Conservation (phyloP, 2,113 vertebrate species). For the Tragelaphus scriptus region DNA sequence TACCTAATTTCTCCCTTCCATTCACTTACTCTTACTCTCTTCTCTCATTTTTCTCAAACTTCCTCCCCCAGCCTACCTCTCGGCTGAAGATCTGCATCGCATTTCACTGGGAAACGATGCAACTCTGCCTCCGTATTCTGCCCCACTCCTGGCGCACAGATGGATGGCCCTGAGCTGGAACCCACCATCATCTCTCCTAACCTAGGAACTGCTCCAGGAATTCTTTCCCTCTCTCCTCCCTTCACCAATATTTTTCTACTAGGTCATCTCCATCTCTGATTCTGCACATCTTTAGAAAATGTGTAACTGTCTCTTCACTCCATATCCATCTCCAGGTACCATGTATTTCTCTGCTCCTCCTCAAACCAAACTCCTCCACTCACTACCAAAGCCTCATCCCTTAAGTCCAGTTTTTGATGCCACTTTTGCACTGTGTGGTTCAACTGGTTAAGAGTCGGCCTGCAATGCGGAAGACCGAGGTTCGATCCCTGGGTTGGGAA, state of each 20-base stretch:
- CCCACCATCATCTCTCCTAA: background rate
- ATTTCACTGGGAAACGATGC: background rate
- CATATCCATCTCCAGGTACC: background rate
- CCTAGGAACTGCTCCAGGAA: background rate
- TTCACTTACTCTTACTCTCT: background rate
- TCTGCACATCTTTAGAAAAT: background rate
- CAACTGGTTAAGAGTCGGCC: background rate
- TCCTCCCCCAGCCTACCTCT: background rate
- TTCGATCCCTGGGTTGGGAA: background rate
- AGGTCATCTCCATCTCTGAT: background rate
- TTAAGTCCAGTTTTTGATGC: background rate
- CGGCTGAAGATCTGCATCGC: background rate
- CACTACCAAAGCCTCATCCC: background rate
- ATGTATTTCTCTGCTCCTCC: too few species aligned
- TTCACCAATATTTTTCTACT: background rate
- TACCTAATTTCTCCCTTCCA: too few species aligned
- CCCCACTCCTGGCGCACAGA: background rate
- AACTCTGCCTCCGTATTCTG: too few species aligned
- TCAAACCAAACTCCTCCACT: background rate
- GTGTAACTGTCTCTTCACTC: background rate
- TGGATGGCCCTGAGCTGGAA: background rate
- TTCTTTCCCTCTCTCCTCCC: background rate
- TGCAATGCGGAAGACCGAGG: background rate
- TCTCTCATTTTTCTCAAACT: background rate
- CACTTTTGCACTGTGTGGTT: rapidly evolving